Evolutionary conservation across 2,113 vertebrate genomes (phyloP), one percentile per base, ranked within the genome.

Genomic region (Haemorhous mexicanus): DNA sequence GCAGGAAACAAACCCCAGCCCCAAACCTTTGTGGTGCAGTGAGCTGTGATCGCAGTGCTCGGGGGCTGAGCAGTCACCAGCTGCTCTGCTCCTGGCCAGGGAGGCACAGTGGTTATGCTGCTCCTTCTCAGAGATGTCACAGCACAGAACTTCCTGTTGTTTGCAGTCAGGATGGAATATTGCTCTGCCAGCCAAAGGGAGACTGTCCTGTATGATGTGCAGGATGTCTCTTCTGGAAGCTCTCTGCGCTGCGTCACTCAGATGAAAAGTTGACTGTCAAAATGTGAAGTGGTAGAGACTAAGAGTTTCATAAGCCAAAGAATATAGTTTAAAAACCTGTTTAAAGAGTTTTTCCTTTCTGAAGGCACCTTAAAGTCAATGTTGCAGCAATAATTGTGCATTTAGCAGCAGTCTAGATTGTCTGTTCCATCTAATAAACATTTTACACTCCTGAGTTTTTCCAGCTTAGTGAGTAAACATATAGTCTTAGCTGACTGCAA

Each of bases 381-480:
- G 50, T n/a, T 75, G 56, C 56, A 90, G 44, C 50, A 68, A 23
- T n/a, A 68, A 66, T 22, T 10, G 4, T 3, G 37, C 8, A 6
- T n/a, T 12, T n/a, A 77, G 43, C 33, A 66, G 61, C 39, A 59
- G 27, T 55, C 35, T 61, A 16, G 21, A 12, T 91, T 59, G 30
- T 39, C 33, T 75, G 0, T 89, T 74, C n/a, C 37, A 53, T 33
- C 30, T 85, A 52, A 53, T 23, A 63, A 0, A 5, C 5, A 21
- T 93, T 93, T 94, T 87, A 81, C 14, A 35, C 58, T 76, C 39
- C 9, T 24, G 27, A 85, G 52, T 74, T 81, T 91, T 95, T 75
- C 44, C 44, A 76, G 55, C 56, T 77, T 77, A 90, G 61, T 16
- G 44, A 81, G 61, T 91, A 85, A 92, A 91, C 64, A 22, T 43